phyloP scores from a whole-genome alignment of 2,888 invertebrate species.

The Altica lythri region DNA sequence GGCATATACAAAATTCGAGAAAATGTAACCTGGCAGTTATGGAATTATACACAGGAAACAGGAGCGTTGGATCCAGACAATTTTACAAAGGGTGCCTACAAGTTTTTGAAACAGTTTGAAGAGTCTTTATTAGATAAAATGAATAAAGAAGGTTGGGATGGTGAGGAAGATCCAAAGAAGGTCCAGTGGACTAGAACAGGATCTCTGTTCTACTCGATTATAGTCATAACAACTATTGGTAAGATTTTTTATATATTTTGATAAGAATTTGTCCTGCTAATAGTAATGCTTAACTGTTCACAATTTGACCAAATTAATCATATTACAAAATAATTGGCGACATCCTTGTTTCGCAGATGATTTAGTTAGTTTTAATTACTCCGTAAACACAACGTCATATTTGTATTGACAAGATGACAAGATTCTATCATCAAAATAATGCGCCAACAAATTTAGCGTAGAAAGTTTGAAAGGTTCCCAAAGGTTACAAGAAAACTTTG shows the following conservation, averaged over 20 bases:
- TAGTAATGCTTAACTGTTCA: neutral
- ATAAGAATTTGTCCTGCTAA: too few species aligned
- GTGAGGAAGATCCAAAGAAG: constrained; percentile 62
- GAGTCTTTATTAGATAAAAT: constrained; percentile 77
- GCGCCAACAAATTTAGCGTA: too few species aligned
- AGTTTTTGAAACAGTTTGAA: constrained; percentile 67
- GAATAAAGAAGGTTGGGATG: constrained; percentile 90
- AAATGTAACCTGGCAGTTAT: constrained; percentile 78
- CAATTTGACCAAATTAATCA: neutral
- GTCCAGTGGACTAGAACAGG: constrained; percentile 87
- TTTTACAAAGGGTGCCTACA: constrained; percentile 77
- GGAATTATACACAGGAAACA: constrained; percentile 70
- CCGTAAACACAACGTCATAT: too few species aligned
- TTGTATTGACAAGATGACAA: too few species aligned
- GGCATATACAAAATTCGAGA: constrained; percentile 73
- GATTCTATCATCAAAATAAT: too few species aligned
- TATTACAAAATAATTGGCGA: too few species aligned
- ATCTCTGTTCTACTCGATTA: constrained; percentile 92
- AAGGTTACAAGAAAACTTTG: constrained; percentile 16
- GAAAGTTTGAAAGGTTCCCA: constrained; percentile 5
- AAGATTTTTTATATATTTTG: too few species aligned
- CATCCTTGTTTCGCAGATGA: too few species aligned
- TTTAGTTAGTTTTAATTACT: too few species aligned
- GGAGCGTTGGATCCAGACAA: constrained; percentile 73
- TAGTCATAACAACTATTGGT: constrained; percentile 96